Base-by-base conservation (phyloP, 2,797 vertebrate species). In the Stomatorhinus walkeri region DNA sequence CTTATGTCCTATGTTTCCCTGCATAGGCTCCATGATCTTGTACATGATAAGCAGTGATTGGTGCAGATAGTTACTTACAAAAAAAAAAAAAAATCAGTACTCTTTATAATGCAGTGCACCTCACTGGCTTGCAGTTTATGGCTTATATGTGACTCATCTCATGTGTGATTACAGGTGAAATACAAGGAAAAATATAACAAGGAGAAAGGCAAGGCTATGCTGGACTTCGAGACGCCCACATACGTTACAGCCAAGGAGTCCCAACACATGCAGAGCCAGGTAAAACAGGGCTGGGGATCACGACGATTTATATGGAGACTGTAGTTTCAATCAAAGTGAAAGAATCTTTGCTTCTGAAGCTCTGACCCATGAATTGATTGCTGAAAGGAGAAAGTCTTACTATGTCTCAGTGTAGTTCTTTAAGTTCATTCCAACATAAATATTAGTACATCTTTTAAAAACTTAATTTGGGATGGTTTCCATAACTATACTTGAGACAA, bases 261-360 rank as follows among this genome's bases (percentile, higher is more conserved):
- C 79, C 98, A 99, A 94, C 98, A 99, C 90, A 97, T 99, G 98
- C 98, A 99, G 94, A 99, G 98, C 1, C 97, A 97, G 97, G 98
- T 99, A 96, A 91, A 54, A 46, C 0, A 12, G 64, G 28, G 9
- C 19, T 14, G 43, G 32, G 32, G 40, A 2, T 0, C 7, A 22
- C n/a, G 22, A 12, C 0, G n/a, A 24, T 4, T 14, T 76, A 1
- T n/a, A 46, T 22, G 6, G 0, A 81, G 40, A 81, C 32, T 16
- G 68, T 1, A 76, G 28, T 76, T 76, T 76, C 68, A 76, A 2
- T 76, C 12, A 81, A 81, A 81, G 7, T 19, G 28, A n/a, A 81
- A 46, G 19, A 32, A 81, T 81, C 76, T 22, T 46, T 40, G n/a
- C 40, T 81, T 43, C 40, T 46, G 36, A 81, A 72, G 28, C 32